Evolutionary conservation across 2,113 vertebrate species (phyloP).

Genomic region (Aphelocoma coerulescens): DNA sequence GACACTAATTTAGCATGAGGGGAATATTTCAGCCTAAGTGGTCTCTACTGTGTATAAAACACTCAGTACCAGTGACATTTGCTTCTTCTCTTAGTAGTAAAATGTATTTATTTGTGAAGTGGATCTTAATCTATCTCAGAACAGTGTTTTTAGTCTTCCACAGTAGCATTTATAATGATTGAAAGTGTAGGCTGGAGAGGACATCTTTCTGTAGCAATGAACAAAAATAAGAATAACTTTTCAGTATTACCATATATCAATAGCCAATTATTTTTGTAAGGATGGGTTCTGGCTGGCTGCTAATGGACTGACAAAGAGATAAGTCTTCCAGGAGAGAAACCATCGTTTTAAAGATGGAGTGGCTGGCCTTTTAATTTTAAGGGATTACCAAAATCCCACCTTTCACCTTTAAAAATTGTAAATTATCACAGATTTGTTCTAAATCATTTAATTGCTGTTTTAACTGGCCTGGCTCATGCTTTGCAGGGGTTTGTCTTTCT

Average conservation of each 20-base stretch:
- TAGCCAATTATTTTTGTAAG: conserved; percentile 63
- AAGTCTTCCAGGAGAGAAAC: conserved; percentile 54
- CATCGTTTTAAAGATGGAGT: conserved; percentile 31
- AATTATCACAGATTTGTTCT: neutral
- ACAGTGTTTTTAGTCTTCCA: conserved; percentile 5
- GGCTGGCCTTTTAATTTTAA: conserved; percentile 65
- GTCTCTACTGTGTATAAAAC: neutral
- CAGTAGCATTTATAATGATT: conserved; percentile 21
- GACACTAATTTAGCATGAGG: neutral
- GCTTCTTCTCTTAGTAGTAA: neutral
- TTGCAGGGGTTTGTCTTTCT: conserved; percentile 27
- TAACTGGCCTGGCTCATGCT: neutral
- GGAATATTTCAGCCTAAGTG: neutral
- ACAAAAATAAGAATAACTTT: conserved; percentile 54
- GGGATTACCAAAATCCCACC: conserved; percentile 61
- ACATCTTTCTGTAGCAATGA: neutral
- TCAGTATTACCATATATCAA: conserved; percentile 39
- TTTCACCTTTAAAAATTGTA: conserved; percentile 64
- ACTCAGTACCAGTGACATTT: neutral
- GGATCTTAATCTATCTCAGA: conserved; percentile 20
- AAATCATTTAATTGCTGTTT: conserved; percentile 53
- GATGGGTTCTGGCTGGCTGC: conserved; percentile 58
- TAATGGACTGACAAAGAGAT: conserved; percentile 60
- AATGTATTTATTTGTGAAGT: conserved; percentile 20
- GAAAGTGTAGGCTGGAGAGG: conserved; percentile 12